Percentiles rank a stretch among this genome's conserved stretches.
Evolutionary conservation across 2,888 invertebrate genomes (phyloP).

Genomic region (Rhodophaea formosa): DNA sequence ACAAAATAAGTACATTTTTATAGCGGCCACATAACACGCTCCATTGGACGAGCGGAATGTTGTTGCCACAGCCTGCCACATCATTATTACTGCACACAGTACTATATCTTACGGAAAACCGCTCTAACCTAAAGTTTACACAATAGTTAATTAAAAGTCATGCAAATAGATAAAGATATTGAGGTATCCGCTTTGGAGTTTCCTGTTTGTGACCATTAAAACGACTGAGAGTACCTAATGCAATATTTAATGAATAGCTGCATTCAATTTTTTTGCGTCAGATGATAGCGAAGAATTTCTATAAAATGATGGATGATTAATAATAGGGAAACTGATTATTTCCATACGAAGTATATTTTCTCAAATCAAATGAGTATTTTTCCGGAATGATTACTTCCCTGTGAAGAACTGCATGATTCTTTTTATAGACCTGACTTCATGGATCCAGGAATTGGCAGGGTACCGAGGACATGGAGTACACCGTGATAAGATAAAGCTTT

Average conservation of each 20-base stretch:
- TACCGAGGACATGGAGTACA: too few relatives aligned
- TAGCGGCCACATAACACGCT: slow-evolving; percentile 6
- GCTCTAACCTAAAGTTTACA: slow-evolving; percentile 5
- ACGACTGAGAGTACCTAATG: background rate
- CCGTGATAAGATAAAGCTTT: too few relatives aligned
- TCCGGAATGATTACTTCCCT: too few relatives aligned
- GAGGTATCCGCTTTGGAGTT: background rate
- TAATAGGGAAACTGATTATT: too few relatives aligned
- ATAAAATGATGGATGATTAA: too few relatives aligned
- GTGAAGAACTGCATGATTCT: too few relatives aligned
- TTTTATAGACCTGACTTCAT: too few relatives aligned
- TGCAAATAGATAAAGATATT: background rate
- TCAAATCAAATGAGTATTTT: too few relatives aligned
- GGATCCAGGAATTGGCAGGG: too few relatives aligned
- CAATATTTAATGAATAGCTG: background rate
- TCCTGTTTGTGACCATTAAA: slow-evolving; percentile 8
- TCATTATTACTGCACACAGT: background rate
- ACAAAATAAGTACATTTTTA: slow-evolving; percentile 1
- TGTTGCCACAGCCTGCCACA: background rate
- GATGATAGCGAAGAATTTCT: too few relatives aligned
- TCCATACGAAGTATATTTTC: too few relatives aligned
- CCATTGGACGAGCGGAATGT: slow-evolving; percentile 4
- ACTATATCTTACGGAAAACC: slow-evolving; percentile 5
- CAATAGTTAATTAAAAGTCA: slow-evolving; percentile 12
- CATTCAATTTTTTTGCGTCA: too few relatives aligned